A percentile compares a stretch with the other conserved stretches of the same genome.
phyloP scores from a whole-genome alignment of 2,888 invertebrate genomes.

The Brachycybe producta region DNA sequence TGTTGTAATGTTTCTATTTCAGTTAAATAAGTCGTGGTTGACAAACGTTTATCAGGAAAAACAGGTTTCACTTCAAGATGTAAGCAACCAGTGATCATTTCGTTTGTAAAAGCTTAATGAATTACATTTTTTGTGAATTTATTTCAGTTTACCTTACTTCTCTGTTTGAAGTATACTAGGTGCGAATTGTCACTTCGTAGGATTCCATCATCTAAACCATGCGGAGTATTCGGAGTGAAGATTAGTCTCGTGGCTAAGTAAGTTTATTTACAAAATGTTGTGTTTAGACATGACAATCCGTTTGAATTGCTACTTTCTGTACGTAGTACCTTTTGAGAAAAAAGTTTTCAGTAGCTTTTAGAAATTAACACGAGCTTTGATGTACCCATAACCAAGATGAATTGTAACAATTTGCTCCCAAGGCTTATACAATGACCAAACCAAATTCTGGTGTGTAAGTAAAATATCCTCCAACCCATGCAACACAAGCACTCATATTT shows the following conservation, averaged over 20 bases:
- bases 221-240: slow-evolving; percentile 80
- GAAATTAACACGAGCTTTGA: no score
- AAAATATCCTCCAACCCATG: no score
- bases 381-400: no score
- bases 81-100: slow-evolving; percentile 20
- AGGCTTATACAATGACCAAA: background rate
- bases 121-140: background rate
- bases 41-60: slow-evolving; percentile 51
- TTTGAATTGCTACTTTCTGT: no score
- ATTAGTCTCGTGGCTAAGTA: slow-evolving; percentile 79
- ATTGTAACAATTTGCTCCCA: slow-evolving; percentile 10
- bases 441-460: no score
- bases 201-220: slow-evolving; percentile 73
- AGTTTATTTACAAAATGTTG: slow-evolving; percentile 35
- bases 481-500: no score
- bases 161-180: slow-evolving; percentile 61
- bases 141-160: slow-evolving; percentile 45
- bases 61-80: slow-evolving; percentile 51
- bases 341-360: no score
- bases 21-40: slow-evolving; percentile 72
- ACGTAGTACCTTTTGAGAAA: no score
- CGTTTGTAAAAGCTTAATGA: background rate
- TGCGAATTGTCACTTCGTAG: slow-evolving; percentile 71
- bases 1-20: slow-evolving; percentile 21
- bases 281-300: no score